phyloP scores from a whole-genome alignment of 64 coral and sea anemone genomes.

The Montipora cactus region DNA sequence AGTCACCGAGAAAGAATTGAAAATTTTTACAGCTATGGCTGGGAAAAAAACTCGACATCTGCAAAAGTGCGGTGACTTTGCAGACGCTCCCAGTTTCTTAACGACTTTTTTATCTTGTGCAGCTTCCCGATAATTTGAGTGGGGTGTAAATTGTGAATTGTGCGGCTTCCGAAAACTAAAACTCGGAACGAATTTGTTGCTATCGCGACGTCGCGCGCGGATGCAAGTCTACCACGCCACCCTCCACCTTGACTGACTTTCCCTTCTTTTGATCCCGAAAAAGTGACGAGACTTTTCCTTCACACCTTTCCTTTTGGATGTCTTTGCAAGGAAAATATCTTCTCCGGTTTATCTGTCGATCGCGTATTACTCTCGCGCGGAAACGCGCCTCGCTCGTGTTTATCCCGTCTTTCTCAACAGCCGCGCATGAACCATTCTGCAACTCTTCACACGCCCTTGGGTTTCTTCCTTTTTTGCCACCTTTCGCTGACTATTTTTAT shows the following conservation, averaged over 20 bases:
- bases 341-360: not conserved
- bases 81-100: not conserved
- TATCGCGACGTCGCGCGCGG: not conserved
- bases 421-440: not conserved
- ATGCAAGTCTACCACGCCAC: not conserved
- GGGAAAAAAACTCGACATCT: not conserved
- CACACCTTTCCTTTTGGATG: not conserved
- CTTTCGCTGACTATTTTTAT: not conserved
- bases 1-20: not conserved
- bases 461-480: not conserved
- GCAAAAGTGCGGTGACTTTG: not conserved
- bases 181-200: conserved; percentile 25
- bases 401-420: not conserved
- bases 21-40: not conserved
- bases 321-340: not conserved
- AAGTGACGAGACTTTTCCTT: not conserved
- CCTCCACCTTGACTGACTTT: not conserved
- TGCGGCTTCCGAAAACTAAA: conserved; percentile 25
- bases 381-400: not conserved
- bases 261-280: not conserved
- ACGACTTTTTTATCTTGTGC: not conserved
- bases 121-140: not conserved
- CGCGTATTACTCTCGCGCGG: not conserved
- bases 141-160: conserved; percentile 2
- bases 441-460: not conserved